Evolutionary conservation across 2,888 invertebrate species (phyloP).

Genomic region (Cylindroiulus punctatus): DNA sequence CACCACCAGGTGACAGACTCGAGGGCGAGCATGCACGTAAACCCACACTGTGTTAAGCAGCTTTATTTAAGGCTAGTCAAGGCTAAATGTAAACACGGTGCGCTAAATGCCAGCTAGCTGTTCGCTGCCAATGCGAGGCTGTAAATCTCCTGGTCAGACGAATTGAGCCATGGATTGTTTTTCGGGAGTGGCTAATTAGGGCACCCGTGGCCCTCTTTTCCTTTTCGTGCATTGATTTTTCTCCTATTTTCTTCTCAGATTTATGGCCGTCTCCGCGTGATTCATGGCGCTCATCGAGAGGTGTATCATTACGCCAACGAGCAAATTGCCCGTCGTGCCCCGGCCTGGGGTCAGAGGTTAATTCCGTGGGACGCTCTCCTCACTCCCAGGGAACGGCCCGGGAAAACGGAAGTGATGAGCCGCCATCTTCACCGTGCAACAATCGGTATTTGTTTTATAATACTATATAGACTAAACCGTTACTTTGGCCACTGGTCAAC

Average conservation of each 20-base stretch:
- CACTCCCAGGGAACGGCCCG: too few species aligned
- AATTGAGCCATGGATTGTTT: not conserved
- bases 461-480: too few species aligned
- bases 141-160: not conserved
- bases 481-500: too few species aligned
- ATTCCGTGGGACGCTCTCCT: slow-evolving; percentile 33
- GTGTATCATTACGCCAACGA: not conserved
- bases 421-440: too few species aligned
- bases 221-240: not conserved
- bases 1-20: too few species aligned
- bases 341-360: not conserved
- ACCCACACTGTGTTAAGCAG: too few species aligned
- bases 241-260: not conserved
- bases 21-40: too few species aligned
- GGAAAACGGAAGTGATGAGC: too few species aligned
- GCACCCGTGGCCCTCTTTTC: not conserved
- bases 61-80: too few species aligned
- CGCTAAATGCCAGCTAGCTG: too few species aligned
- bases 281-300: not conserved
- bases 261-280: not conserved
- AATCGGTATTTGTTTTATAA: too few species aligned
- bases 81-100: too few species aligned
- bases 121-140: not conserved
- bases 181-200: slow-evolving; percentile 3
- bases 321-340: not conserved